Conservation (phyloP, 2,888 invertebrate species). For the Tromatobia lineatoria region DNA sequence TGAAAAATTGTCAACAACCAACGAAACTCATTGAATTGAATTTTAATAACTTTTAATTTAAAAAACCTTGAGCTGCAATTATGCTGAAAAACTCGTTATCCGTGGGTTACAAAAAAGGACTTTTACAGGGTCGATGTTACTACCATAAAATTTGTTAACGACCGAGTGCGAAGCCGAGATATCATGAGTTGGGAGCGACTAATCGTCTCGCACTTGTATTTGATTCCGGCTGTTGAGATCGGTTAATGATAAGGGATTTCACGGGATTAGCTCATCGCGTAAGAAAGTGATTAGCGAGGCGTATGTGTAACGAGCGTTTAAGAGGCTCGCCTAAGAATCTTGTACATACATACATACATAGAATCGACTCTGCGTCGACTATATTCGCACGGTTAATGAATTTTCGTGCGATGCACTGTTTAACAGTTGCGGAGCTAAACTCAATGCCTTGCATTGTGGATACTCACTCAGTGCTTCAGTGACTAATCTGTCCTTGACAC, state of each 20-base stretch:
- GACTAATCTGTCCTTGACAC: slow-evolving; percentile 76
- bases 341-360: neutral
- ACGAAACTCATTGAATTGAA: slow-evolving; percentile 16
- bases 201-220: slow-evolving; percentile 29
- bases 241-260: slow-evolving; percentile 50
- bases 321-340: slow-evolving; percentile 3
- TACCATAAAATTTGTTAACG: slow-evolving; percentile 40
- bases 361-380: slow-evolving; percentile 21
- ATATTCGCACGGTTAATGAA: slow-evolving; percentile 55
- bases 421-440: slow-evolving; percentile 11
- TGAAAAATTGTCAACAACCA: neutral
- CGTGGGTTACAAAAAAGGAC: neutral
- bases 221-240: slow-evolving; percentile 14
- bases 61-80: neutral
- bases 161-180: neutral
- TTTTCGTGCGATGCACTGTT: slow-evolving; percentile 31
- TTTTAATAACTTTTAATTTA: slow-evolving; percentile 42
- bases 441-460: slow-evolving; percentile 55
- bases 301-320: slow-evolving; percentile 54
- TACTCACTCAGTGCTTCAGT: slow-evolving; percentile 32
- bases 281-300: slow-evolving; percentile 44
- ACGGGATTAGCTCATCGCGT: slow-evolving; percentile 34
- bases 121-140: neutral
- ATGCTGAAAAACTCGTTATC: neutral
- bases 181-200: neutral